A percentile compares a stretch with the other conserved stretches of the same genome.
These are phyloP conservation scores for Lasiurus cinereus DNA, from an alignment of 2,113 vertebrate species.

Conservation along the genomic window DNA sequence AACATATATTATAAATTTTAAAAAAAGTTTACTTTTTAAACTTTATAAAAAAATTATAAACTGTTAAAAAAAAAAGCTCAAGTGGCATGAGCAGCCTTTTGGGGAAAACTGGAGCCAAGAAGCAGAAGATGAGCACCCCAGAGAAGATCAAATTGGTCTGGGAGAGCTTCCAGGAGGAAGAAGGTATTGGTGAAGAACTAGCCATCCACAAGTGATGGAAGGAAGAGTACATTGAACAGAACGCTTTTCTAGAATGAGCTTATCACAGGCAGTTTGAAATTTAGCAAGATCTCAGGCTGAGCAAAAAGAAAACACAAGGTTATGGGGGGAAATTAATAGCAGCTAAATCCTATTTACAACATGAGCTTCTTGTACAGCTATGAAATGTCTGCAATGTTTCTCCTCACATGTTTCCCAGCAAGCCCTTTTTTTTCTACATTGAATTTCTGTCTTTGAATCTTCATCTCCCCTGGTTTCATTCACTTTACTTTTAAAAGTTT, in stretches of 20 bases:
- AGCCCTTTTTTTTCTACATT: conserved; percentile 64
- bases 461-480: conserved; percentile 33
- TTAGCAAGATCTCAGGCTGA: conserved; percentile 93
- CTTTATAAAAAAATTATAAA: too few relatives aligned
- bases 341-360: conserved; percentile 45
- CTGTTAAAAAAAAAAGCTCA: conserved; percentile 87
- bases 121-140: conserved; percentile 98
- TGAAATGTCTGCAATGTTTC: conserved; percentile 34
- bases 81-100: conserved; percentile 91
- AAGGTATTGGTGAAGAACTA: conserved; percentile 96
- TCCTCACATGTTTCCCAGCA: neutral
- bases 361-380: conserved; percentile 67
- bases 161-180: conserved; percentile 96
- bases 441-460: conserved; percentile 69
- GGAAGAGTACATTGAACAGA: conserved; percentile 97
- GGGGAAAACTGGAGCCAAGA: conserved; percentile 92
- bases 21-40: too few relatives aligned
- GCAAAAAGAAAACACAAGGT: conserved; percentile 94
- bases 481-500: conserved; percentile 71
- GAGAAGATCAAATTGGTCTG: conserved; percentile 98
- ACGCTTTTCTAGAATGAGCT: conserved; percentile 96
- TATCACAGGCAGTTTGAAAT: conserved; percentile 97
- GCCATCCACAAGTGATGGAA: conserved; percentile 96
- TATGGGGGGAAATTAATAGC: neutral
- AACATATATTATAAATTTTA: too few relatives aligned